These are phyloP conservation scores for Seriola rivoliana DNA, from an alignment of 2,113 vertebrate genomes.

Conservation along the genomic window DNA sequence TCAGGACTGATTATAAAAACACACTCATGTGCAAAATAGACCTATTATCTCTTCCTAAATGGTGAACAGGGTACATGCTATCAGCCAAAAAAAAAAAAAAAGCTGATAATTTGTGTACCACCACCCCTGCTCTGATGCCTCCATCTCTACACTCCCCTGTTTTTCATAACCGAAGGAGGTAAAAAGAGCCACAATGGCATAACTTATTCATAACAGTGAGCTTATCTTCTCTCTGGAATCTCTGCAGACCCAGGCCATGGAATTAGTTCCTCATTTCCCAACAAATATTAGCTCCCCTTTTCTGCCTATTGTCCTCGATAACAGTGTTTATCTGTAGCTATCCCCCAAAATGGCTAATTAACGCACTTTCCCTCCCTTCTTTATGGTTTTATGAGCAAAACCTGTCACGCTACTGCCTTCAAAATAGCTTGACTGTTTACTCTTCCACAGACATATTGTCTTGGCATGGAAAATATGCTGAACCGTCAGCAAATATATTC, in stretches of 20 bases:
- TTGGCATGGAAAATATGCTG: constrained; percentile 66
- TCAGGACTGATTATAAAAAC: constrained; percentile 86
- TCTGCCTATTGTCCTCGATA: constrained; percentile 71
- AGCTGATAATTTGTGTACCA: constrained; percentile 70
- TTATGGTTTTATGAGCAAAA: constrained; percentile 63
- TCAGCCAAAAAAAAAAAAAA: constrained; percentile 66
- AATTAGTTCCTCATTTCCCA: constrained; percentile 78
- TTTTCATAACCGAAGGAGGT: constrained; percentile 77
- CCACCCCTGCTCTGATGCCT: constrained; percentile 65
- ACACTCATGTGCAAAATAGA: constrained; percentile 87
- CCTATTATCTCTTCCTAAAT: constrained; percentile 85
- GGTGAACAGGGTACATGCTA: constrained; percentile 77
- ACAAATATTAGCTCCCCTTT: constrained; percentile 79
- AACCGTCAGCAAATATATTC: constrained; percentile 70
- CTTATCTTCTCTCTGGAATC: constrained; percentile 74
- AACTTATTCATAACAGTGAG: constrained; percentile 74
- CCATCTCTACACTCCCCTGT: constrained; percentile 58
- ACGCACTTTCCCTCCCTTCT: constrained; percentile 46
- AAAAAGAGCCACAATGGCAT: constrained; percentile 66
- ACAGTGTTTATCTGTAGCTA: constrained; percentile 75
- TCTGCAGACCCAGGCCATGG: constrained; percentile 72
- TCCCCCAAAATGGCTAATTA: constrained; percentile 76
- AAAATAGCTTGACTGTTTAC: constrained; percentile 73
- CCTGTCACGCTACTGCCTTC: constrained; percentile 73
- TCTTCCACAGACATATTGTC: constrained; percentile 64